Percentiles rank a stretch among this genome's conserved stretches.
These are phyloP conservation scores for Fregetta grallaria DNA, from an alignment of 2,113 vertebrate genomes.

Conservation along the genomic window DNA sequence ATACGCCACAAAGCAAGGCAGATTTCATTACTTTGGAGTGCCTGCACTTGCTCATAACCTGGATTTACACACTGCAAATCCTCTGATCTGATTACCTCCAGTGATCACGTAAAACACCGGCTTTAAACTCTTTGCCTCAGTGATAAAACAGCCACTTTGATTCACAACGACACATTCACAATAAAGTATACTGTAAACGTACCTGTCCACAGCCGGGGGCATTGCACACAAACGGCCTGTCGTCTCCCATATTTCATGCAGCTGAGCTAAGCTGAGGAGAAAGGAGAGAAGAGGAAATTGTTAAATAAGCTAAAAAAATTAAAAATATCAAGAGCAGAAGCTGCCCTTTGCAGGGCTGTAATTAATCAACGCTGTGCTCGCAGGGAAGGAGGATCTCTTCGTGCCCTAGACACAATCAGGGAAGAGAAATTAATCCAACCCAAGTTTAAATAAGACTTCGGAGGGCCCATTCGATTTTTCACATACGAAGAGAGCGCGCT, in stretches of 20 bases:
- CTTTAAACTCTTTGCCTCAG: constrained; percentile 70
- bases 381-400: neutral
- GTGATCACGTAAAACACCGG: constrained; percentile 58
- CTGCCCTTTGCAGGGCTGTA: neutral
- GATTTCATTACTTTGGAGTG: constrained; percentile 57
- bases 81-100: constrained; percentile 67
- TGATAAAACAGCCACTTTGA: constrained; percentile 76
- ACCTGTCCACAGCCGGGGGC: constrained; percentile 98
- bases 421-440: neutral
- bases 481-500: rapidly evolving
- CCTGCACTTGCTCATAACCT: constrained; percentile 54
- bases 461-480: neutral
- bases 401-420: neutral
- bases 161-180: constrained; percentile 65
- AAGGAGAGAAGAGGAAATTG: constrained; percentile 17
- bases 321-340: constrained; percentile 28
- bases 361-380: neutral
- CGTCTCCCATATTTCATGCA: constrained; percentile 89
- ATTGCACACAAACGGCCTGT: constrained; percentile 95
- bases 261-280: constrained; percentile 61
- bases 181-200: constrained; percentile 74
- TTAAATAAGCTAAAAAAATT: constrained; percentile 38
- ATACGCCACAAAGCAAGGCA: constrained; percentile 33
- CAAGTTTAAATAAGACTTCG: neutral
- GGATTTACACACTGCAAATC: constrained; percentile 70